Base-by-base conservation (phyloP, 2,797 vertebrate genomes). In the Meriones psammophilus region DNA sequence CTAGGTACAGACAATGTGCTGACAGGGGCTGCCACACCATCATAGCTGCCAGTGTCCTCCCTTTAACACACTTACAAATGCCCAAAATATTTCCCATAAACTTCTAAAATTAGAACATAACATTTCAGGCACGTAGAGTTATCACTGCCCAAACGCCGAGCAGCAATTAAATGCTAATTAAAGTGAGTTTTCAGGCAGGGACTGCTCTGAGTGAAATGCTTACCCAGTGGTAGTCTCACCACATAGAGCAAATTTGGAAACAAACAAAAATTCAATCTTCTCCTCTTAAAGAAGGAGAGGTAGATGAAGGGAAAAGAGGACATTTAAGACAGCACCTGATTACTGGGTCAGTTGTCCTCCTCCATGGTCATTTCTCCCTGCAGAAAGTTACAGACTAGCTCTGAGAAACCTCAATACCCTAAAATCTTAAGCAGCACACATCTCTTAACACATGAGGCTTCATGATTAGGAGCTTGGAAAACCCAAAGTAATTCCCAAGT, bases 401-500 rank as follows among this genome's bases (percentile, higher is more conserved):
- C 50, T 93, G 46, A 77, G 69, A 92, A 54, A 76, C 74, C 22
- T 79, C 81, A 94, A 80, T 69, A 62, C 86, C 18, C 28, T 42
- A 74, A 85, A 78, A 69, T 46, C 10, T 88, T 28, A 93, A 76
- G 2, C 17, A 73, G 95, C 50, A 93, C 12, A 80, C 18, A 33
- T 69, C 24, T 78, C 42, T 81, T 56, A 76, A 68, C 12, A 86
- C 20, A 71, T 58, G 50, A 94, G 79, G 74, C 62, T 69, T 88
- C 58, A 76, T 66, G 74, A 89, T 78, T n/a, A 87, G 66, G 24
- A 91, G 46, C 5, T 71, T 80, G 8, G 33, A 74, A 74, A 92
- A 42, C 71, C 58, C 36, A 90, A 62, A 81, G 26, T 93, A 28
- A 78, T 79, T 89, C 50, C 74, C 81, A 92, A 86, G 86, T 89